Percentiles rank a stretch among this genome's conserved stretches.
Conservation (phyloP, 2,797 vertebrate species). For the Kryptopterus vitreolus region DNA sequence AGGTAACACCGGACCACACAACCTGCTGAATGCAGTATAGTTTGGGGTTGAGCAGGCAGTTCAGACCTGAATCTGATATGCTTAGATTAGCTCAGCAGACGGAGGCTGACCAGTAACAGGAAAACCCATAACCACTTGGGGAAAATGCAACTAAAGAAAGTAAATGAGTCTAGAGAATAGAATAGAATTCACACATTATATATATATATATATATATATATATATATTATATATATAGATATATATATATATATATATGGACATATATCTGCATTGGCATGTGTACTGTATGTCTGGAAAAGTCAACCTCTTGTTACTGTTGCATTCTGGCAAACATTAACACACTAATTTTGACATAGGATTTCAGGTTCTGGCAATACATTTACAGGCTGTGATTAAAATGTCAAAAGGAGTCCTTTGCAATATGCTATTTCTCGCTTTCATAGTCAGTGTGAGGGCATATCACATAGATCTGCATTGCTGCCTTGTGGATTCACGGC, state of each 20-base stretch:
- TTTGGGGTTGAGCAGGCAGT: conserved; percentile 62
- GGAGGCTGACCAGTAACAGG: conserved; percentile 28
- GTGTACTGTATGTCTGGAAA: not conserved
- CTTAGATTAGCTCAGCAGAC: conserved; percentile 67
- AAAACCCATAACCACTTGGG: conserved; percentile 16
- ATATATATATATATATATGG: too few species aligned
- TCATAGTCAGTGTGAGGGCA: not conserved
- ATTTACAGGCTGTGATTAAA: not conserved
- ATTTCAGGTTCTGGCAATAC: not conserved
- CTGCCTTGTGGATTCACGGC: not conserved
- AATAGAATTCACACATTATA: not conserved
- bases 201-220: too few species aligned
- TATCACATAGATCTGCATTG: not conserved
- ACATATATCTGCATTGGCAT: not conserved
- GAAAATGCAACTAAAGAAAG: not conserved
- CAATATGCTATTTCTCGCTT: not conserved
- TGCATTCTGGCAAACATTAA: not conserved
- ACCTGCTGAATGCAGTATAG: conserved; percentile 63
- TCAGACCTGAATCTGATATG: conserved; percentile 71
- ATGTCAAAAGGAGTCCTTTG: not conserved
- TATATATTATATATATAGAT: too few species aligned
- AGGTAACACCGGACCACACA: conserved; percentile 74
- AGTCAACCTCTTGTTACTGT: not conserved
- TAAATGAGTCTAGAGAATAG: not conserved
- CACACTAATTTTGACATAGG: not conserved